Evolutionary conservation across 2,888 invertebrate species (phyloP).

Genomic region (Rhingia rostrata): DNA sequence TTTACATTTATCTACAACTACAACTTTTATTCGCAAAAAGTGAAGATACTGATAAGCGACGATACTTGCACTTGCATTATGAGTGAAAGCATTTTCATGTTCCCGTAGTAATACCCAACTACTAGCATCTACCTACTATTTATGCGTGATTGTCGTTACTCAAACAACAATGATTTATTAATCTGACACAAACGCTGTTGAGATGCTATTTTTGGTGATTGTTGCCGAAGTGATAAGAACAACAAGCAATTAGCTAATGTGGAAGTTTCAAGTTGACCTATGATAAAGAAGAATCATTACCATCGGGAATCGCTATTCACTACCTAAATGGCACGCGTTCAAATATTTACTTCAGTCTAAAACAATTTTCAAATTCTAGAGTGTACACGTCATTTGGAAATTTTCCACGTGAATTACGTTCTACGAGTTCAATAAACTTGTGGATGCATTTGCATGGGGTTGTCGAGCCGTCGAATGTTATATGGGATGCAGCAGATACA

Average conservation of each 20-base stretch:
- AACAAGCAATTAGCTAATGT: conserved; percentile 41
- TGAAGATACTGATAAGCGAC: no score
- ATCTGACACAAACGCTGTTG: conserved; percentile 15
- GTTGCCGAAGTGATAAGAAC: conserved; percentile 26
- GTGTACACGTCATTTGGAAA: not conserved
- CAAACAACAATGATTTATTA: conserved; percentile 25
- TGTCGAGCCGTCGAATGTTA: not conserved
- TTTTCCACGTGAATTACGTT: conserved; percentile 39
- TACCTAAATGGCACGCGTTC: conserved; percentile 34
- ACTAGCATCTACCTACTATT: conserved; percentile 18
- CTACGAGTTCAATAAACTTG: conserved; percentile 32
- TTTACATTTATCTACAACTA: no score
- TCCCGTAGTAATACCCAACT: conserved; percentile 3
- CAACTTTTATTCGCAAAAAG: no score
- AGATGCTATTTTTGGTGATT: conserved; percentile 6
- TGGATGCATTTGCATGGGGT: conserved; percentile 24
- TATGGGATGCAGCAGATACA: no score
- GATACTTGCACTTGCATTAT: not conserved
- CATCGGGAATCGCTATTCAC: no score
- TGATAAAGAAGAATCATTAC: conserved; percentile 6
- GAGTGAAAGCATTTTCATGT: conserved; percentile 22
- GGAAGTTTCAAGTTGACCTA: conserved; percentile 23
- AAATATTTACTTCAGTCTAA: conserved; percentile 19
- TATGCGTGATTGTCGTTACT: not conserved
- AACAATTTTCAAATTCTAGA: not conserved